Base-by-base conservation (phyloP, 92 coral and sea anemone genomes). In the Hydrozoanthus gracilis region DNA sequence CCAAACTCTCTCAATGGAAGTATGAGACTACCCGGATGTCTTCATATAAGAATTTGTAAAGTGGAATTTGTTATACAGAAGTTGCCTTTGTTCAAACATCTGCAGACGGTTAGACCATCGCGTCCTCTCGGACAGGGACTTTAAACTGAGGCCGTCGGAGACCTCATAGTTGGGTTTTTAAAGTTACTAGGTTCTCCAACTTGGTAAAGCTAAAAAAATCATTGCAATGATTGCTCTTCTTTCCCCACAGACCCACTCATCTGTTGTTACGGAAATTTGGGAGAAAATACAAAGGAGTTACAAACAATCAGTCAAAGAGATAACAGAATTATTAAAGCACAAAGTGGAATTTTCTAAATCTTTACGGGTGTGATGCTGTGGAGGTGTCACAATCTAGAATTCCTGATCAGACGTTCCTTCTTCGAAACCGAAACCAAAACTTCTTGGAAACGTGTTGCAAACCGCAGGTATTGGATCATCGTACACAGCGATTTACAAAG, bases 221-320 rank as follows among this genome's bases (percentile, higher is more conserved):
- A 39, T 78, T 55, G 5, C 44, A 50, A 35, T 82, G 7, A 44
- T 27, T 18, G 64, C 15, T 20, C 48, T 44, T 73, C 68, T 78
- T 75, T 70, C 27, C 52, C 27, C 78, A 35, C 61, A 96, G 99
- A 94, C 98, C 39, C 91, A 95, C 76, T 95, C 98, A 8, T 91
- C 95, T 55, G 91, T 95, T 35, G 94, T 91, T n/a, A 60, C 98
- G 15, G 96, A 91, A 84, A 95, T 96, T 70, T 96, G 99, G 99
- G 95, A 90, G 86, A 95, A 93, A 85, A 84, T 96, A 67, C 99
- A 96, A 77, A 83, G 93, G 47, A 96, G 99, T 79, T 96, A 93
- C 93, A 93, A 92, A 55, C 89, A 92, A 77, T 96, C 99, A 45
- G 93, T 96, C 12, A 91, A 95, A 73, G 96, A 95, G 76, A 93